Conservation (phyloP, 2,888 invertebrate species). For the Drosophila niveifrons region DNA sequence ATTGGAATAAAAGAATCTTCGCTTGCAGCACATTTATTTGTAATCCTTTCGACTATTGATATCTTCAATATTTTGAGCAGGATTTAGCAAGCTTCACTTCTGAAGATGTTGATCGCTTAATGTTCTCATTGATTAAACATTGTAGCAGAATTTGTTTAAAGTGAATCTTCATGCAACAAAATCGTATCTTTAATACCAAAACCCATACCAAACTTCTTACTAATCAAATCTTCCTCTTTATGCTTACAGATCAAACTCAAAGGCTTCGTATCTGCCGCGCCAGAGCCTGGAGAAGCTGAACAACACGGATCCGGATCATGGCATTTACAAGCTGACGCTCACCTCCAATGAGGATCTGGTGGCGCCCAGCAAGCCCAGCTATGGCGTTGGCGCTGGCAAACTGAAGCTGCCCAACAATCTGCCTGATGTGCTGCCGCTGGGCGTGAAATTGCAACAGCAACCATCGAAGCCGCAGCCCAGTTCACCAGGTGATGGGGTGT, state of each 20-base stretch:
- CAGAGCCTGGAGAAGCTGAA: conserved; percentile 89
- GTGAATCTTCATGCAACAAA: no score
- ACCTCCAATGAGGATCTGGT: conserved; percentile 88
- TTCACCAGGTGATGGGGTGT: conserved; percentile 73
- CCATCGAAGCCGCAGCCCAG: conserved; percentile 58
- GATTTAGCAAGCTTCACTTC: no score
- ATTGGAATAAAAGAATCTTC: background rate
- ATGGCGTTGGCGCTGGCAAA: conserved; percentile 73
- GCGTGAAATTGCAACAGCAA: conserved; percentile 85
- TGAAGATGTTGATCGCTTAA: no score
- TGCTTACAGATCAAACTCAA: conserved; percentile 90
- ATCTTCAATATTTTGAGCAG: no score
- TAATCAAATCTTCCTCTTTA: background rate
- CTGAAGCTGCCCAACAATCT: conserved; percentile 85
- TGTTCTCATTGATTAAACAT: no score
- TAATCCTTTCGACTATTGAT: no score
- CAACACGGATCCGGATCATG: conserved; percentile 89
- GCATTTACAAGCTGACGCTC: conserved; percentile 91
- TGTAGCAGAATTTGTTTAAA: no score
- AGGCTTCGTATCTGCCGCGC: conserved; percentile 91
- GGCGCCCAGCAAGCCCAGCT: conserved; percentile 72
- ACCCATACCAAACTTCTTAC: background rate
- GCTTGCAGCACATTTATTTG: no score
- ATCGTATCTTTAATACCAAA: no score
- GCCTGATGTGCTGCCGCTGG: conserved; percentile 87